Evolutionary conservation across 1,140 invertebrate species (phyloP).

Genomic region (Polyergus mexicanus): DNA sequence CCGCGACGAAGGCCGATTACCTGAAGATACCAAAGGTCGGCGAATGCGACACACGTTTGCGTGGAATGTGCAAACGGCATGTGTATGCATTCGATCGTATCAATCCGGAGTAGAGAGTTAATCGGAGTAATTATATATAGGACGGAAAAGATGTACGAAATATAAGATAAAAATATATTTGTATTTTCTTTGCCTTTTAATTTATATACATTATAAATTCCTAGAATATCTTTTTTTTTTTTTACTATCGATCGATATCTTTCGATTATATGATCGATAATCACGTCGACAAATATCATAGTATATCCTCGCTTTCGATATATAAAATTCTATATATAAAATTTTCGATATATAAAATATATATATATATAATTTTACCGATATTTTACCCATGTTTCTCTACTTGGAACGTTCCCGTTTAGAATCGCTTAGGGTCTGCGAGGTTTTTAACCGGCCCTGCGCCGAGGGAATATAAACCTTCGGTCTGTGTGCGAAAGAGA

Average conservation of each 20-base stretch:
- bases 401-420: neutral
- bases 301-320: neutral
- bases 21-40: conserved; percentile 25
- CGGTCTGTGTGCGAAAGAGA: conserved; percentile 2
- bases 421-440: conserved; percentile 29
- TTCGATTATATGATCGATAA: neutral
- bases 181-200: too few species aligned
- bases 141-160: neutral
- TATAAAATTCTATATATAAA: neutral
- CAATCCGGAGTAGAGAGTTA: neutral
- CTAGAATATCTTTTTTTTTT: neutral
- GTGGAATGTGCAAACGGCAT: neutral
- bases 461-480: conserved; percentile 52
- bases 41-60: conserved; percentile 22
- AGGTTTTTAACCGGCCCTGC: conserved; percentile 52
- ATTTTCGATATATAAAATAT: conserved; percentile 29
- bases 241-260: neutral
- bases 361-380: neutral
- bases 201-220: neutral
- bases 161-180: neutral
- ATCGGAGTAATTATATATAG: neutral
- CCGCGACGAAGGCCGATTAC: conserved; percentile 17
- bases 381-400: neutral
- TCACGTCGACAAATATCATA: neutral
- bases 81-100: neutral